Base-by-base conservation (phyloP, 1,140 invertebrate species). In the Phenacoccus solenopsis region DNA sequence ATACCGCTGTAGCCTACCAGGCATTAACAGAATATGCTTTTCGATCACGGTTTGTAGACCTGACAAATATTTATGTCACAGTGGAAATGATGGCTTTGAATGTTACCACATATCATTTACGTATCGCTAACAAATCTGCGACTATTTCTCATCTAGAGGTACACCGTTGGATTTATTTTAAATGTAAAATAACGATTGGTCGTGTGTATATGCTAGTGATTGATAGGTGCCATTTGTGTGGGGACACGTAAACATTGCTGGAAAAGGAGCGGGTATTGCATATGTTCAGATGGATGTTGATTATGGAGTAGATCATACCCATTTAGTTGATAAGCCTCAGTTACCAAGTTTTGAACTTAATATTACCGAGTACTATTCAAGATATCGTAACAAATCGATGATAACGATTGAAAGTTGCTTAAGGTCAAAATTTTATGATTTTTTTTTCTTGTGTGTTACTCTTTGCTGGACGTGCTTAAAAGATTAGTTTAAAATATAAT, bases 1-100 rank as follows among this genome's bases (percentile, higher is more conserved):
- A 87, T 74, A 84, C 84, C 0, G 75, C 84, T 67, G 76, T 83
- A 16, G 84, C 84, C 4, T 78, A 85, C 73, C 81, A 86, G 77
- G 85, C 85, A 1, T 74, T 87, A 70, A 83, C 80, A 3, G 80
- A 83, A 72, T 86, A 82, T 75, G 82, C 85, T 0, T 82, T 83
- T 74, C 75, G 82, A 49, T 82, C 85, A 20, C 76, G 84, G 28
- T 78, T 86, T 25, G 75, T 84, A 22, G 84, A 84, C 67, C 80
- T 85, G 35, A 86, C 84, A 61, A 78, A 84, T 38, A 80, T 87
- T 75, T 75, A 77, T 56, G 74, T 86, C 0, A 73, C 72, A 1
- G 68, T 85, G 22, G 79, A 82, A 71, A 76, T 81, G 0, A 80
- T 81, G 1, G 77, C 79, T 32, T 73, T 75, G 57, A 72, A 73